Evolutionary conservation across 2,888 invertebrate species (phyloP).

Genomic region (Philonicus albiceps): DNA sequence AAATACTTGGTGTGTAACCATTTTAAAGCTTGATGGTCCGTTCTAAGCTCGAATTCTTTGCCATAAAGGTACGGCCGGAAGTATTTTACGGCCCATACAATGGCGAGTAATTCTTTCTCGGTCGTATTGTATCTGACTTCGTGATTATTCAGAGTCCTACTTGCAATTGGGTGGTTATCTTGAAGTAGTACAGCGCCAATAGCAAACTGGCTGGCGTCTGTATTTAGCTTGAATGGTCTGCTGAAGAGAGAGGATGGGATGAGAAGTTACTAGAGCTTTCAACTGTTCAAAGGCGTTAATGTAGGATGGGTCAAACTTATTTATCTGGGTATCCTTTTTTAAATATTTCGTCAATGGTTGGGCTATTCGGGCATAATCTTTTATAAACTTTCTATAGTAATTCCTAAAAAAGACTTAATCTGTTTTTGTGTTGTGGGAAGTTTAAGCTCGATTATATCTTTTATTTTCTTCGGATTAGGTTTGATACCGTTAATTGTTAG

Average conservation of each 20-base stretch:
- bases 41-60: neutral
- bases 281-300: neutral
- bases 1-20: neutral
- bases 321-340: neutral
- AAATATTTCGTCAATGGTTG: conserved; percentile 2
- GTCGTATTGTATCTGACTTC: neutral
- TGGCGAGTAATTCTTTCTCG: neutral
- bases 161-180: neutral
- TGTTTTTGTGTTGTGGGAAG: neutral
- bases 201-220: conserved; percentile 10
- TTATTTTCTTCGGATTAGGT: conserved; percentile 44
- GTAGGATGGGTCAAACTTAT: neutral
- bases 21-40: neutral
- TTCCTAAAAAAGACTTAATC: conserved; percentile 6
- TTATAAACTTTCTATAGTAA: conserved; percentile 4
- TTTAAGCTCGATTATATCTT: conserved; percentile 23
- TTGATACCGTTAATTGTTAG: neutral
- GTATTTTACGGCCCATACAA: neutral
- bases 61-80: neutral
- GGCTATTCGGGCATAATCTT: neutral
- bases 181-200: neutral
- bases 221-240: neutral
- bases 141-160: neutral
- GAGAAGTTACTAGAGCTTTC: neutral
- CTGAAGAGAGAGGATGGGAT: neutral